Base-by-base conservation (phyloP, 2,888 invertebrate species). In the Lasioglossum calceatum region DNA sequence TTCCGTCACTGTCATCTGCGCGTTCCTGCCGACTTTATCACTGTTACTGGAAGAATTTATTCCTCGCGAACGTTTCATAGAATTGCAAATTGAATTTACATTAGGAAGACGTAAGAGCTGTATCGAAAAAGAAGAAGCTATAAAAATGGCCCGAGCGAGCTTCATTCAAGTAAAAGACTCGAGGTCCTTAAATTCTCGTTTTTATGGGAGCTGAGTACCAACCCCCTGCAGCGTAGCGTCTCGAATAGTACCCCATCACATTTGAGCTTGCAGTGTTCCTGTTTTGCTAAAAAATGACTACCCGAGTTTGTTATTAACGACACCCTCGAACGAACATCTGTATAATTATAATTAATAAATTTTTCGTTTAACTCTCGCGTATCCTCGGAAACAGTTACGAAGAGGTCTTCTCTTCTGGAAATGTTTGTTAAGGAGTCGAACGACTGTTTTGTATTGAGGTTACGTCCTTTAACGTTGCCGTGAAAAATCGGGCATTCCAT, bases 1-100 rank as follows among this genome's bases (percentile, higher is more conserved):
- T 64, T 64, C 64, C 64, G 64, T 64, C 64, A 64, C 64, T 64
- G 64, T 64, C 64, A 32, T 64, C 64, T 27, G 32, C 32, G 64
- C 64, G 32, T 64, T 64, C 64, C 32, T 32, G 32, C 64, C 4
- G 32, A 32, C 64, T 64, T 32, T 64, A 64, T 64, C 64, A 64
- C 32, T 64, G 64, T 32, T 64, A n/a, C 61, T 64, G 64, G 27
- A 5, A 64, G 16, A 64, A 27, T 64, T 64, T 64, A 32, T 64
- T 32, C 32, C 27, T 14, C 14, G 7, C 27, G 1, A 16, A 5
- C 32, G 16, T 64, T 16, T 54, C 23, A 23, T 16, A 54, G 50
- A 54, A 54, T 54, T 54, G 50, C 50, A 54, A 54, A 54, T 23
- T 23, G 23, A 54, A 19, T 54, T 54, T 54, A 23, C 23, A 23